Base-by-base conservation (phyloP, 2,797 vertebrate genomes). In the Hemibagrus guttatus region DNA sequence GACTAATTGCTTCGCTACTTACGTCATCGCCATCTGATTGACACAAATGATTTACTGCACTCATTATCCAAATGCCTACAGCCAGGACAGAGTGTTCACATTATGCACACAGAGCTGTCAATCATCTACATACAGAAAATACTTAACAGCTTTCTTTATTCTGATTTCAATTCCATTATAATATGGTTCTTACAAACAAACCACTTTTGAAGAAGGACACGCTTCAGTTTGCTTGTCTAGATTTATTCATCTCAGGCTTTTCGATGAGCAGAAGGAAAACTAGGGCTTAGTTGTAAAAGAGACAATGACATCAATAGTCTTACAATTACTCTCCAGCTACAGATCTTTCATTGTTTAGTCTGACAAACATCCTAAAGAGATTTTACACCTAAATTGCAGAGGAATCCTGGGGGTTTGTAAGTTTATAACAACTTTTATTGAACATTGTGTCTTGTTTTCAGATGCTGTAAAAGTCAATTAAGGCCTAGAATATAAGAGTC, bases 311-410 rank as follows among this genome's bases (percentile, higher is more conserved):
- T 78, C 46, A 58, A 28, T 12, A 63, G 71, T 85, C 66, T 69
- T 81, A 16, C 76, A 58, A 49, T 79, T 82, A 68, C 52, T 42
- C 35, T 74, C 11, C 11, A n/a, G 46, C 72, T 49, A n/a, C 26
- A 76, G 74, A 76, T 28, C n/a, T 74, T 76, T 78, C 17, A 66
- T 78, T 78, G 21, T 54, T 56, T 21, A 46, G 12, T 13, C 13
- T 84, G 81, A 83, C 66, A 74, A 83, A 64, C 16, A 52, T 85
- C 46, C 63, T 56, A 61, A 72, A 83, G 39, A 78, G 49, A 76
- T 87, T 84, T 74, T 83, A 85, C 68, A 52, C 72, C 39, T 52
- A 84, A 81, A 81, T 87, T 87, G 76, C 66, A 84, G 80, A 61
- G 78, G 17, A 76, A 84, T 66, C 61, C 64, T 72, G 13, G 12